Evolutionary conservation across 2,113 vertebrate species (phyloP).

Genomic region (Dasypus novemcinctus): DNA sequence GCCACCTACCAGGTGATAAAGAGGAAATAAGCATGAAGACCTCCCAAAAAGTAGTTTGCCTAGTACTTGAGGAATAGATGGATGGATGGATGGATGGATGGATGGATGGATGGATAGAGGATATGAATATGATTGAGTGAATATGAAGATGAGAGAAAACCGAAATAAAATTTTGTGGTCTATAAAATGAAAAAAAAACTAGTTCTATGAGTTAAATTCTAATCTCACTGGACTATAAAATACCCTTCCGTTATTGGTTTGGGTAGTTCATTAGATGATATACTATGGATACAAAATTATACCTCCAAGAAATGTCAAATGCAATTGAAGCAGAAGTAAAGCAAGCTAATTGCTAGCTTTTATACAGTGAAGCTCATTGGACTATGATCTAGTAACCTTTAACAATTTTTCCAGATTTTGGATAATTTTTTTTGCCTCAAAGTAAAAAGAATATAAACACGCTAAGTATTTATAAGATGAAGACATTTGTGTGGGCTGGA

Average conservation of each 20-base stretch:
- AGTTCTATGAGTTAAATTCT: background rate
- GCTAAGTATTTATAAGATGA: background rate
- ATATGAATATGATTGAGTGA: background rate
- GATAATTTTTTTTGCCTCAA: background rate
- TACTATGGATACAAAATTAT: background rate
- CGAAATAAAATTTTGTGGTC: background rate
- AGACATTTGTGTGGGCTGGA: background rate
- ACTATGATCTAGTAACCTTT: background rate
- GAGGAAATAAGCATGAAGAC: too few species aligned
- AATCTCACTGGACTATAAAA: background rate
- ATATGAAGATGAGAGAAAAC: background rate
- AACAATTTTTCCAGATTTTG: background rate
- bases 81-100: background rate
- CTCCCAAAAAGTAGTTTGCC: too few species aligned
- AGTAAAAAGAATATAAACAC: background rate
- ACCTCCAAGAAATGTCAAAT: background rate
- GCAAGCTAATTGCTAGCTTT: background rate
- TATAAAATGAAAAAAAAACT: background rate
- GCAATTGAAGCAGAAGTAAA: background rate
- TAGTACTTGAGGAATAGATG: background rate
- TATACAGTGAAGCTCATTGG: background rate
- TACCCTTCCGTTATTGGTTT: background rate
- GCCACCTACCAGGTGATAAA: too few species aligned
- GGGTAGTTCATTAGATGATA: background rate
- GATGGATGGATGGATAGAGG: background rate